Evolutionary conservation across 2,113 vertebrate species (phyloP).

Genomic region (Hippoglossus stenolepis): DNA sequence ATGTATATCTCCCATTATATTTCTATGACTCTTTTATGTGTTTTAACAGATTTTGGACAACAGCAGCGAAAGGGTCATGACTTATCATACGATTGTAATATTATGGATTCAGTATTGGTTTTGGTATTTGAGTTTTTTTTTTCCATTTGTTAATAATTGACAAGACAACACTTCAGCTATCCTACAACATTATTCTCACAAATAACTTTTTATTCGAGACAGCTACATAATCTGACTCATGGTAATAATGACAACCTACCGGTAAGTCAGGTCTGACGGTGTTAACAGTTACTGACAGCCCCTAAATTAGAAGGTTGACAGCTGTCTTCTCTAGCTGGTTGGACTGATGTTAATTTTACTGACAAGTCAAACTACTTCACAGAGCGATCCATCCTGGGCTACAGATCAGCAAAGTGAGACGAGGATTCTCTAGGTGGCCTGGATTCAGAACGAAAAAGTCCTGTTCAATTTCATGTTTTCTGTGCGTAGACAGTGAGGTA

Average conservation of each 20-base stretch:
- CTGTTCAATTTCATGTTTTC: neutral
- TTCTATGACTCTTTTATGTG: neutral
- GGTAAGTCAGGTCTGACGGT: conserved; percentile 8
- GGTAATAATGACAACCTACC: conserved; percentile 2
- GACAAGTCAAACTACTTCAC: conserved; percentile 20
- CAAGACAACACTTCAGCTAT: neutral
- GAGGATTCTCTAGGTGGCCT: neutral
- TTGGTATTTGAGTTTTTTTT: neutral
- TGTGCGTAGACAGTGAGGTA: neutral
- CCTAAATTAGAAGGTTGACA: conserved; percentile 38
- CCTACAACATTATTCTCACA: neutral
- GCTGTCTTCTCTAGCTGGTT: conserved; percentile 21
- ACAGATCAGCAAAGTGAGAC: neutral
- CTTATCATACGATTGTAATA: neutral
- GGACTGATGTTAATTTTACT: conserved; percentile 35
- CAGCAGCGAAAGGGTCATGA: neutral
- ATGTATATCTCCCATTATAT: neutral
- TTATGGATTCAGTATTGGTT: neutral
- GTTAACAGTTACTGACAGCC: conserved; percentile 2
- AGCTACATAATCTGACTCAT: conserved; percentile 2
- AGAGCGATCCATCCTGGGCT: neutral
- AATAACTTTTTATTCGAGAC: neutral
- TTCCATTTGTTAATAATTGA: neutral
- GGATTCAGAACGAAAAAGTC: too few species aligned
- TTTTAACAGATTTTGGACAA: neutral